Percentiles rank a stretch among this genome's conserved stretches.
Conservation (phyloP, 2,113 vertebrate genomes). For the Sander vitreus region DNA sequence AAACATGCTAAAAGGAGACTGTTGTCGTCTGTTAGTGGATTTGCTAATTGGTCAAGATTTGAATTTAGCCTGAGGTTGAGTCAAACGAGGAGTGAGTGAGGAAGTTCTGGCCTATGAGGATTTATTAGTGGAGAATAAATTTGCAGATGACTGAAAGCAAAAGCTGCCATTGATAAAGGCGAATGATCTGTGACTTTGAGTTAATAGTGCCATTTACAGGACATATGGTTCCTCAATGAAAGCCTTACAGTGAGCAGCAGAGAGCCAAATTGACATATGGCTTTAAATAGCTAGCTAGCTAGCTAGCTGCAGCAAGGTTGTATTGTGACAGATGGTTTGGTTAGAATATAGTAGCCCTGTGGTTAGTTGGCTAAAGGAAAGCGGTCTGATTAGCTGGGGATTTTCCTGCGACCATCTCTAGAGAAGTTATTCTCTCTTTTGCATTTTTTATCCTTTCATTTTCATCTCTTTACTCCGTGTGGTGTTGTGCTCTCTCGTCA, state of each 20-base stretch:
- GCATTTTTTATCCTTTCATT: background rate
- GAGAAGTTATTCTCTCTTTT: background rate
- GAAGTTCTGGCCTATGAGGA: background rate
- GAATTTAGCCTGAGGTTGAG: background rate
- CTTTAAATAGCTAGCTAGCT: constrained; percentile 13
- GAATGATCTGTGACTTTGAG: background rate
- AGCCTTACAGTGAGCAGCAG: background rate
- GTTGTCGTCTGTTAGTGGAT: background rate
- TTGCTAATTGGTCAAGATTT: background rate
- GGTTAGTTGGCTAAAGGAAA: constrained; percentile 2
- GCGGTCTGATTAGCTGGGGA: constrained; percentile 13
- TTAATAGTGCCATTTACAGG: constrained; percentile 27
- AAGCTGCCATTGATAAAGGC: background rate
- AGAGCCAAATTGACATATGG: constrained; percentile 45
- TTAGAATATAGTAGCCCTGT: constrained; percentile 24
- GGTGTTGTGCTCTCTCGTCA: background rate
- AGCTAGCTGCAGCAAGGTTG: constrained; percentile 37
- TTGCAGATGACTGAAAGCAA: background rate
- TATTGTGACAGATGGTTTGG: constrained; percentile 48
- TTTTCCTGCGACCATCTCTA: background rate
- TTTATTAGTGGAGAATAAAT: background rate
- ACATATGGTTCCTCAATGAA: constrained; percentile 20
- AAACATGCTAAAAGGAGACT: background rate
- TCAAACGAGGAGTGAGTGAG: background rate
- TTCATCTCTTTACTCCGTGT: background rate